A percentile compares a stretch with the other conserved stretches of the same genome.
Conservation (phyloP, 2,113 vertebrate genomes). For the Actenoides hombroni region DNA sequence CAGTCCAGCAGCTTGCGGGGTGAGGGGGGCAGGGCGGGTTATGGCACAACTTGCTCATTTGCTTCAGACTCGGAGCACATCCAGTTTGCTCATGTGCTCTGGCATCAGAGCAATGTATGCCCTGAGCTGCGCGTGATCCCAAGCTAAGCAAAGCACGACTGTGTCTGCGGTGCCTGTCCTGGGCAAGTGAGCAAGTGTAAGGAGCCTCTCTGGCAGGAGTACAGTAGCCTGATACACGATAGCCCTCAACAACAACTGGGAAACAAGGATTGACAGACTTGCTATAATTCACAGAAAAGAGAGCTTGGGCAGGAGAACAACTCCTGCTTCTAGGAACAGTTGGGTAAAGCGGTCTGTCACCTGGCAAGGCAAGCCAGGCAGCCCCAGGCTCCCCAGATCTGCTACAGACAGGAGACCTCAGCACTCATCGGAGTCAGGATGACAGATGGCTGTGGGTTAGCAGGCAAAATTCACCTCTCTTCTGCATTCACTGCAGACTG, state of each 20-base stretch:
- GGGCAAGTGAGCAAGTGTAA: neutral
- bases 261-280: neutral
- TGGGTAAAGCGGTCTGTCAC: fast-evolving
- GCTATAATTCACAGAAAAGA: neutral
- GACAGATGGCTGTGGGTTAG: neutral
- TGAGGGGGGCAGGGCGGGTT: neutral
- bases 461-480: neutral
- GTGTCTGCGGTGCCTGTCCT: fast-evolving
- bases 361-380: fast-evolving
- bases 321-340: neutral
- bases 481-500: neutral
- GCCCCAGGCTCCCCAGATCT: neutral
- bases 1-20: neutral
- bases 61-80: neutral
- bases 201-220: neutral
- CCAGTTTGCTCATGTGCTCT: neutral
- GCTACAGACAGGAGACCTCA: neutral
- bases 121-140: neutral
- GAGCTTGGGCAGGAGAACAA: neutral
- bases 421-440: fast-evolving
- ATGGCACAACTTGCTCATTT: neutral
- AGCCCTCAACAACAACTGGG: neutral
- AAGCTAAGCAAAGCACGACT: neutral
- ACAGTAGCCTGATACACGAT: neutral
- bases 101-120: neutral